Percentiles rank a stretch among this genome's conserved stretches.
These are phyloP conservation scores for Mohoua ochrocephala DNA, from an alignment of 2,113 vertebrate species.

Conservation along the genomic window DNA sequence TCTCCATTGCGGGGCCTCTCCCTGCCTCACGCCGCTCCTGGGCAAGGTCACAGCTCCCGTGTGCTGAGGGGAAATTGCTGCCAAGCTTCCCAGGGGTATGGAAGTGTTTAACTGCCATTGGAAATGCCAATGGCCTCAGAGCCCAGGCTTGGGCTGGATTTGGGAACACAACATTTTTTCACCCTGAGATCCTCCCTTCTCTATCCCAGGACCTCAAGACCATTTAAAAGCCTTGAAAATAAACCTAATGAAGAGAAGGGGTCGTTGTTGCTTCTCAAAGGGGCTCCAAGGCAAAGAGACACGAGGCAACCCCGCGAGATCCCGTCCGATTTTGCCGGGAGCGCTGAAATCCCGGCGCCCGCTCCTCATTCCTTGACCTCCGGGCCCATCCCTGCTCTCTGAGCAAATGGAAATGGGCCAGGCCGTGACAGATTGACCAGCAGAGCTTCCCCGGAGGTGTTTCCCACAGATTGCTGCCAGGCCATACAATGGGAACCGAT, in stretches of 20 bases:
- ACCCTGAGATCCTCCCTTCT: background rate
- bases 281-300: background rate
- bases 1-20: background rate
- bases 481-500: conserved; percentile 39
- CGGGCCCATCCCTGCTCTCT: background rate
- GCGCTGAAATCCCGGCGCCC: background rate
- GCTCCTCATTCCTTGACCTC: background rate
- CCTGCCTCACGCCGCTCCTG: background rate
- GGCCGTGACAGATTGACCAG: conserved; percentile 4
- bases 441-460: conserved; percentile 2
- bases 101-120: background rate
- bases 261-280: background rate
- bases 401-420: background rate
- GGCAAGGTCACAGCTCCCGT: background rate
- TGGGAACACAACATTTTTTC: background rate
- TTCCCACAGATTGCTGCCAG: conserved; percentile 30
- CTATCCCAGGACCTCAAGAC: background rate
- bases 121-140: background rate
- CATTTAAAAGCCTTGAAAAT: background rate
- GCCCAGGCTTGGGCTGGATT: background rate
- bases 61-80: background rate
- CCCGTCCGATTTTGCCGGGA: background rate
- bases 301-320: background rate
- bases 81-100: background rate
- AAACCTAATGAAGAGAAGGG: background rate